Evolutionary conservation across 2,797 vertebrate species (phyloP), one percentile per base, ranked within the genome.

Genomic region (Darevskia mixta): DNA sequence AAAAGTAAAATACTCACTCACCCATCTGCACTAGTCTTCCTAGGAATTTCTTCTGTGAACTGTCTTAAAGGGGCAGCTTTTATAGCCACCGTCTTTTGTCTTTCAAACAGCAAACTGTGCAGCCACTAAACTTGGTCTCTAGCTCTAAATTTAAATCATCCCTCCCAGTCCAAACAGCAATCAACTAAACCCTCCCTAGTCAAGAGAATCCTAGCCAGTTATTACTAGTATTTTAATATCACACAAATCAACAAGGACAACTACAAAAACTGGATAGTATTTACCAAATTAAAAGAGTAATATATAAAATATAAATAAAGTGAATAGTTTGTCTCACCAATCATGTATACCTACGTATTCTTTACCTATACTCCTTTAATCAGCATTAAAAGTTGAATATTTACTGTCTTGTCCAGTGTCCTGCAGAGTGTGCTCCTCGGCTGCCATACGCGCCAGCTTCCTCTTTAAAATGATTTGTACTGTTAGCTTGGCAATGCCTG

Each of bases 291-390:
- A 97, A 97, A 97, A 95, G 97, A 97, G 95, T 96, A 97, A 97
- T 96, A 98, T 96, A 98, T 97, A 98, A 97, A 98, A 98, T 97
- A 98, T 97, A 98, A 98, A 98, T 98, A 98, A 98, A 98, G 98
- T 96, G 97, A 99, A 99, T 98, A 98, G 97, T 98, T 98, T 98
- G 98, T 99, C 98, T 99, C 98, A 99, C 98, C 99, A 98, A 98
- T 99, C 98, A 98, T 97, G 98, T 97, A 99, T 99, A 99, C 98
- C 98, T 99, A 99, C 99, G 98, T 97, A 98, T 98, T 98, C 97
- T 98, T 98, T 98, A 99, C 98, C 98, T 99, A 99, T 98, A 99
- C 98, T 98, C 98, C 97, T 98, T 98, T 99, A 98, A 98, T 98
- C 98, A 98, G 97, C 98, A 98, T 98, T 98, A 98, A 98, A 98